Conservation (phyloP, 2,888 invertebrate genomes). For the Drosophila monieri region DNA sequence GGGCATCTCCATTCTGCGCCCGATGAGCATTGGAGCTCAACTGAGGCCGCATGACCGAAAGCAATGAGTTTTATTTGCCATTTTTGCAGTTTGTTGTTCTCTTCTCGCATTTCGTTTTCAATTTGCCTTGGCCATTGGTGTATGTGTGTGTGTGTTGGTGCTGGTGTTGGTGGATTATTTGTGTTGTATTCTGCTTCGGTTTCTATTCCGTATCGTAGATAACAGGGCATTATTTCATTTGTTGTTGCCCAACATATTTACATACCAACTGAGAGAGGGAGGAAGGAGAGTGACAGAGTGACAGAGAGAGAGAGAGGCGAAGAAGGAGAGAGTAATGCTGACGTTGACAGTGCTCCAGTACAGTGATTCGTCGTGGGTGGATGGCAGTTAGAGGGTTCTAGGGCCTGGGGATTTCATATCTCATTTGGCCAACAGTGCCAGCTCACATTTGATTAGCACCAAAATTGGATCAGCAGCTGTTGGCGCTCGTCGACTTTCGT, state of each 20-base stretch:
- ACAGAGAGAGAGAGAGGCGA: not conserved
- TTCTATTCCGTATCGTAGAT: slow-evolving; percentile 52
- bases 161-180: slow-evolving; percentile 1
- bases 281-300: not conserved
- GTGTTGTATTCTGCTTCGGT: slow-evolving; percentile 38
- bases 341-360: slow-evolving; percentile 39
- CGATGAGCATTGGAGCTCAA: slow-evolving; percentile 74
- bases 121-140: slow-evolving; percentile 36
- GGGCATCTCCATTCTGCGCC: slow-evolving; percentile 37
- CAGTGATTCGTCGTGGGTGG: slow-evolving; percentile 22
- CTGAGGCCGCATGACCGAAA: slow-evolving; percentile 74
- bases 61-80: slow-evolving; percentile 71
- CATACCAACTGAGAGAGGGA: slow-evolving; percentile 9
- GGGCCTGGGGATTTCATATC: slow-evolving; percentile 24
- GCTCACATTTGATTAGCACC: slow-evolving; percentile 72
- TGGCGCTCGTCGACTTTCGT: slow-evolving; percentile 15
- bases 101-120: slow-evolving; percentile 66
- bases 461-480: slow-evolving; percentile 59
- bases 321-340: slow-evolving; percentile 28
- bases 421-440: slow-evolving; percentile 35
- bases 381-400: not conserved
- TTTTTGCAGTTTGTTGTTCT: slow-evolving; percentile 65
- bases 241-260: slow-evolving; percentile 43
- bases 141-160: slow-evolving; percentile 32
- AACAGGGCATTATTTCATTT: slow-evolving; percentile 40